Evolutionary conservation across 2,113 vertebrate genomes (phyloP).

Genomic region (Probosciger aterrimus): DNA sequence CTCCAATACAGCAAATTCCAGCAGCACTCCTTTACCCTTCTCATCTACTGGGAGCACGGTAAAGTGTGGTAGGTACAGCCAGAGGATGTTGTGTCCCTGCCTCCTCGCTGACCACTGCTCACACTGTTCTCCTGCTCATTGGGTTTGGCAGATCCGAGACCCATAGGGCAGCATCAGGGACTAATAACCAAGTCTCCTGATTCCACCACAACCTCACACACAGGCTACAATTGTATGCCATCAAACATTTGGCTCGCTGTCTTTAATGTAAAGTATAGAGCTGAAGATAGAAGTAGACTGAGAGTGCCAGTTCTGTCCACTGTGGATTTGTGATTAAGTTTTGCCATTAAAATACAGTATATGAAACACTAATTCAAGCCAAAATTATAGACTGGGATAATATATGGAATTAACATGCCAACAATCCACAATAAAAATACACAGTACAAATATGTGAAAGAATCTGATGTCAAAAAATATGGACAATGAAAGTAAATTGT

Average conservation of each 20-base stretch:
- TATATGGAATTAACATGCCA: slow-evolving; percentile 43
- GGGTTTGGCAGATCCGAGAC: not conserved
- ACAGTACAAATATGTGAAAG: slow-evolving; percentile 53
- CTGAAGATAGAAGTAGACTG: slow-evolving; percentile 22
- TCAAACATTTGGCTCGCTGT: not conserved
- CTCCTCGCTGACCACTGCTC: not conserved
- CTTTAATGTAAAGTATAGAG: slow-evolving; percentile 12
- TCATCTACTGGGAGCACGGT: not conserved
- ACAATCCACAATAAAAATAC: slow-evolving; percentile 62
- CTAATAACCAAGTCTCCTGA: not conserved
- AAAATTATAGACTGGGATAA: slow-evolving; percentile 60
- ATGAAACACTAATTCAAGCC: slow-evolving; percentile 65
- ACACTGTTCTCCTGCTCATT: not conserved
- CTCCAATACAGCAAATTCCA: not conserved
- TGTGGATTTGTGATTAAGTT: slow-evolving; percentile 62
- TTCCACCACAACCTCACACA: not conserved
- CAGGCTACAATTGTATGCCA: not conserved
- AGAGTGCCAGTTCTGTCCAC: slow-evolving; percentile 50
- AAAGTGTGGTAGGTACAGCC: not conserved
- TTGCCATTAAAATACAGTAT: slow-evolving; percentile 64
- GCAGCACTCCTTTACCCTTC: not conserved
- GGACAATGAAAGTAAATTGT: slow-evolving; percentile 46
- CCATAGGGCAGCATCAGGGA: not conserved
- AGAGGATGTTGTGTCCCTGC: not conserved
- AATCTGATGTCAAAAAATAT: slow-evolving; percentile 60